A percentile compares a stretch with the other conserved stretches of the same genome.
phyloP scores from a whole-genome alignment of 2,888 invertebrate species.

The Beris chalybata region DNA sequence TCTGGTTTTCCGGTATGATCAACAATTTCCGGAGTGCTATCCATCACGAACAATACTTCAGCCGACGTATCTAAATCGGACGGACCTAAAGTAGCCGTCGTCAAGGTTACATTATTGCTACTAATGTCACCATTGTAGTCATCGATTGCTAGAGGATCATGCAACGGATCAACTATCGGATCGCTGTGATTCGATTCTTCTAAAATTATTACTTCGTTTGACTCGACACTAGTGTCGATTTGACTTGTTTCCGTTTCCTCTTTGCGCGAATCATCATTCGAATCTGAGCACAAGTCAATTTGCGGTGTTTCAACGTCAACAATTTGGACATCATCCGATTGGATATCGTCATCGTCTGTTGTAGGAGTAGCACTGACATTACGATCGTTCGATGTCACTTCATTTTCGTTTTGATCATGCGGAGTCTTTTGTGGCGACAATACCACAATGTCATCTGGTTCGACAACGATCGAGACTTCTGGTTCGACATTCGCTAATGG shows the following conservation, averaged over 20 bases:
- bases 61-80: conserved; percentile 10
- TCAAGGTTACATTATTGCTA: conserved; percentile 23
- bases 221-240: conserved; percentile 42
- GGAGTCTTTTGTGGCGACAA: conserved; percentile 16
- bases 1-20: not conserved
- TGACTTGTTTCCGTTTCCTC: not conserved
- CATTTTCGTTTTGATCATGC: conserved; percentile 43
- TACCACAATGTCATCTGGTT: not conserved
- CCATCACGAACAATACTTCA: conserved; percentile 13
- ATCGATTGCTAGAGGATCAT: conserved; percentile 55
- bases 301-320: not conserved
- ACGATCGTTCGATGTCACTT: conserved; percentile 26
- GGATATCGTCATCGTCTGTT: not conserved
- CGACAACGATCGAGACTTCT: too few species aligned
- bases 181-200: conserved; percentile 47
- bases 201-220: conserved; percentile 49
- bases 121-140: conserved; percentile 43
- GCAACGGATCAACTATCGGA: conserved; percentile 48
- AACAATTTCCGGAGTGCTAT: not conserved
- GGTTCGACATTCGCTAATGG: too few species aligned
- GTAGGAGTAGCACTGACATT: too few species aligned
- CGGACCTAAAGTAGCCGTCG: not conserved
- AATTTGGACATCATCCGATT: not conserved
- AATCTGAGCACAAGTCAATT: too few species aligned
- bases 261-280: conserved; percentile 37